A percentile compares a stretch with the other conserved stretches of the same genome.
Evolutionary conservation across 30 jellyfish, hydroid and myxozoan species (phyloP).

Genomic region (Nemopilema nomurai): DNA sequence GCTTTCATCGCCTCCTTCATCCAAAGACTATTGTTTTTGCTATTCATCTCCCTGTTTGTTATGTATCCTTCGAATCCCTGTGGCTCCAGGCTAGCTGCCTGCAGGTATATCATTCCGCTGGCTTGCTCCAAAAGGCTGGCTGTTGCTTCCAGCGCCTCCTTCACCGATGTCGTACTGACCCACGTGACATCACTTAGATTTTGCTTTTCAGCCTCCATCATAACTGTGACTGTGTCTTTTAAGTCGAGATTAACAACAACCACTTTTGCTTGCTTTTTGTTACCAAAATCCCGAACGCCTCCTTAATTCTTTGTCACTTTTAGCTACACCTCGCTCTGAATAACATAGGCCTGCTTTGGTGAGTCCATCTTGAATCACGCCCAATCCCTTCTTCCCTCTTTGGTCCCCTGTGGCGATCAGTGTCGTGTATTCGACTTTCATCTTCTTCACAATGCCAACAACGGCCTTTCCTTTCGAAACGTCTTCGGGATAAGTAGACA

Average conservation of each 20-base stretch:
- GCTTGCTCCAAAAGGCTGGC: conserved; percentile 45
- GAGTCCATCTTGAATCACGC: conserved; percentile 20
- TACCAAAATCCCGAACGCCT: conserved; percentile 32
- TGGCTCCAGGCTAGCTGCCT: conserved; percentile 31
- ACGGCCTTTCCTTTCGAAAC: conserved; percentile 62
- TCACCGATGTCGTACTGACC: conserved; percentile 81
- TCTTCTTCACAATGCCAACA: conserved; percentile 40
- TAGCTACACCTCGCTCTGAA: conserved; percentile 16
- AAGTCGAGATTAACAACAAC: conserved; percentile 67
- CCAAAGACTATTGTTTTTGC: conserved; percentile 48
- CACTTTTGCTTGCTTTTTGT: conserved; percentile 53
- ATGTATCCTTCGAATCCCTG: conserved; percentile 51
- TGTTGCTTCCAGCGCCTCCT: conserved; percentile 2
- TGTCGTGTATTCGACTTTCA: conserved; percentile 71
- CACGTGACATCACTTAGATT: conserved; percentile 53
- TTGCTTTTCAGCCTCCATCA: conserved; percentile 46
- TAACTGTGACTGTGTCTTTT: conserved; percentile 33
- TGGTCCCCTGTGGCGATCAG: conserved; percentile 53
- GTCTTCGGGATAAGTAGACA: conserved; percentile 84
- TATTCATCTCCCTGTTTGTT: conserved; percentile 45
- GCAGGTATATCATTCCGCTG: conserved; percentile 84
- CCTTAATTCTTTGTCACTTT: conserved; percentile 26
- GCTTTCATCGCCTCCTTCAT: conserved; percentile 35
- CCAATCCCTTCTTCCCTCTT: conserved; percentile 71
- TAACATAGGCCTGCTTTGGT: conserved; percentile 11